Base-by-base conservation (phyloP, 2,113 vertebrate species). In the Sorex fumeus region DNA sequence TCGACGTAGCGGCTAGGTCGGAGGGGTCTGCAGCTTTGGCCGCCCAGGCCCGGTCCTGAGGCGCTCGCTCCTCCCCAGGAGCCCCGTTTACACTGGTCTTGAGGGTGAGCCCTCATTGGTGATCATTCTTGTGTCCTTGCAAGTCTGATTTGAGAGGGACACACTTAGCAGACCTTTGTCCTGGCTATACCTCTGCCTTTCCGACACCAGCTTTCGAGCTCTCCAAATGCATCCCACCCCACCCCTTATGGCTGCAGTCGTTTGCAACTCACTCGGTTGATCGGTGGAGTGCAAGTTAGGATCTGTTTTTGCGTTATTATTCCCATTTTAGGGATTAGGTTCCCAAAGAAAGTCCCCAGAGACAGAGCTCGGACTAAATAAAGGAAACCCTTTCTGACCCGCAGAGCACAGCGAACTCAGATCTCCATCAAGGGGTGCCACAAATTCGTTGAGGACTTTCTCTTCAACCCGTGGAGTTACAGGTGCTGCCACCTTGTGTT, bases 281-380 rank as follows among this genome's bases (percentile, higher is more conserved):
- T 30, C 0, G 0, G 18, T 2, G 6, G 40, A 43, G 25, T 47
- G 10, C 19, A 19, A 34, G 16, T 28, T 15, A 40, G 15, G 10
- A 3, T 9, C 7, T 28, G 1, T 47, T 74, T 60, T 4, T 84
- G 45, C 40, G 34, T 8, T 34, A 53, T 16, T 13, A 10, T 45
- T 64, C n/a, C 84, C 91, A 62, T 74, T 88, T 86, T 53, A 87
- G 11, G 60, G 89, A 66, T 72, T 62, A 64, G 50, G 45, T 18
- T 32, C 57, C 21, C 27, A 8, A 77, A 72, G 67, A 3, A 21
- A 60, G 69, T 83, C 30, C 71, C 53, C 75, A 79, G 23, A 62
- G 72, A 30, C 34, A 72, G 47, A 62, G 34, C 23, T 60, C 47
- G n/a, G 60, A 75, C 10, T 12, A 27, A 71, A 32, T 13, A 27